Evolutionary conservation across 2,888 invertebrate genomes (phyloP).

Genomic region (Machimus rusticus): DNA sequence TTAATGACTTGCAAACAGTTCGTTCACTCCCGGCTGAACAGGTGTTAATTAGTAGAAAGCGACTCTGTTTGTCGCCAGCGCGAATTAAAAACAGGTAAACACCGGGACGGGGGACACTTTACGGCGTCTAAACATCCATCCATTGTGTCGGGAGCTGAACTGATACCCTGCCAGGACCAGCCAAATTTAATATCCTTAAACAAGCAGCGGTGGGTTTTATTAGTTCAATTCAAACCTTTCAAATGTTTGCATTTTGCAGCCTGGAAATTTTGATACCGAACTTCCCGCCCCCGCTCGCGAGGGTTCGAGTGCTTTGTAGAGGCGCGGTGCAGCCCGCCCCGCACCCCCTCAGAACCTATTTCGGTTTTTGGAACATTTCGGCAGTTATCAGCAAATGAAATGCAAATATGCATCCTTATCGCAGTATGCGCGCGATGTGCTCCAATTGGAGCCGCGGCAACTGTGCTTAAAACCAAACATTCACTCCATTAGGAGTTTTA

Average conservation of each 20-base stretch:
- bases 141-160: background rate
- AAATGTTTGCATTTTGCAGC: constrained; percentile 32
- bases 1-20: constrained; percentile 34
- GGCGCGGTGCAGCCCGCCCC: background rate
- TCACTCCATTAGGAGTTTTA: constrained; percentile 21
- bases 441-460: constrained; percentile 22
- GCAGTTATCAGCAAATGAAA: constrained; percentile 35
- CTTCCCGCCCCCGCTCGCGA: background rate
- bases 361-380: constrained; percentile 22
- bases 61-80: constrained; percentile 24
- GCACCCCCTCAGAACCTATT: background rate
- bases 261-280: constrained; percentile 1
- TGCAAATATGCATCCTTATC: constrained; percentile 30
- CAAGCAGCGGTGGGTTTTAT: constrained; percentile 25
- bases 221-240: constrained; percentile 20
- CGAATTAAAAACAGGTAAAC: constrained; percentile 23
- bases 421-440: constrained; percentile 6
- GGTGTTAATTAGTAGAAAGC: constrained; percentile 34
- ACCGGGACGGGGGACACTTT: background rate
- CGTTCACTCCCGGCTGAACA: constrained; percentile 13
- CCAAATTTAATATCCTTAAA: constrained; percentile 30
- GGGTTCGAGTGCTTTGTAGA: background rate
- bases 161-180: background rate
- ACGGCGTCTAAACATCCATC: background rate
- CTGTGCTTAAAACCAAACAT: constrained; percentile 1